phyloP scores from a whole-genome alignment of 2,888 invertebrate species.

The Herminia tarsipennalis region DNA sequence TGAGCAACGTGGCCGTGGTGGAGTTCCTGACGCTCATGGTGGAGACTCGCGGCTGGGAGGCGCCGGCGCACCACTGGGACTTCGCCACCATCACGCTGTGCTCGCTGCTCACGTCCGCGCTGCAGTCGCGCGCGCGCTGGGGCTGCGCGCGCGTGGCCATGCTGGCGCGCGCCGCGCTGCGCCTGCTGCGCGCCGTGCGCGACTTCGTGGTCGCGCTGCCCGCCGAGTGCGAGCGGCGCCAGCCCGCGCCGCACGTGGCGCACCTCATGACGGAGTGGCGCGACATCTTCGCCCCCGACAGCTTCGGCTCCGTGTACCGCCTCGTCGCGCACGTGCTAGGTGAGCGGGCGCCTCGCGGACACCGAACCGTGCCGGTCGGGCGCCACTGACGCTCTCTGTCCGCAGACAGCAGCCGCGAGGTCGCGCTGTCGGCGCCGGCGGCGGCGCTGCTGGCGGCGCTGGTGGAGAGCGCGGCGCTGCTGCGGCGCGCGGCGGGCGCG shows the following conservation, averaged over 20 bases:
- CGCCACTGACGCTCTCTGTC: too few relatives aligned
- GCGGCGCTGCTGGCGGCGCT: constrained; percentile 1
- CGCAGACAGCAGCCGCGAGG: background rate
- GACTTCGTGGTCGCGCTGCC: constrained; percentile 65
- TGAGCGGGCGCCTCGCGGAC: constrained; percentile 25
- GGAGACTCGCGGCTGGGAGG: constrained; percentile 52
- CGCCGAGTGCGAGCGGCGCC: constrained; percentile 51
- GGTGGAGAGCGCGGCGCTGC: background rate
- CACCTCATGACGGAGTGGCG: constrained; percentile 89
- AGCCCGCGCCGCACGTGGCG: constrained; percentile 59
- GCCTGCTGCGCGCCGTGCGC: constrained; percentile 76
- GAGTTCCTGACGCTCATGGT: constrained; percentile 46
- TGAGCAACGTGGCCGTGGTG: constrained; percentile 51
- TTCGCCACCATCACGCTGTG: constrained; percentile 89
- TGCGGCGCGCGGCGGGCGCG: background rate
- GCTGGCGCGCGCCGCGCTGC: constrained; percentile 79
- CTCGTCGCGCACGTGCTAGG: constrained; percentile 56
- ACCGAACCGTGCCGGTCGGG: too few relatives aligned
- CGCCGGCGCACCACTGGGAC: constrained; percentile 88
- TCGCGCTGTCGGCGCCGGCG: background rate
- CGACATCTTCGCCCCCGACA: constrained; percentile 89
- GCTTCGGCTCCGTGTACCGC: too few relatives aligned
- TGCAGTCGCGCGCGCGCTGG: constrained; percentile 65
- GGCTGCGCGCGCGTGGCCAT: constrained; percentile 79
- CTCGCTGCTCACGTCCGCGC: constrained; percentile 87